phyloP scores from a whole-genome alignment of 2,888 invertebrate genomes.

The Taphrorychus bicolor region DNA sequence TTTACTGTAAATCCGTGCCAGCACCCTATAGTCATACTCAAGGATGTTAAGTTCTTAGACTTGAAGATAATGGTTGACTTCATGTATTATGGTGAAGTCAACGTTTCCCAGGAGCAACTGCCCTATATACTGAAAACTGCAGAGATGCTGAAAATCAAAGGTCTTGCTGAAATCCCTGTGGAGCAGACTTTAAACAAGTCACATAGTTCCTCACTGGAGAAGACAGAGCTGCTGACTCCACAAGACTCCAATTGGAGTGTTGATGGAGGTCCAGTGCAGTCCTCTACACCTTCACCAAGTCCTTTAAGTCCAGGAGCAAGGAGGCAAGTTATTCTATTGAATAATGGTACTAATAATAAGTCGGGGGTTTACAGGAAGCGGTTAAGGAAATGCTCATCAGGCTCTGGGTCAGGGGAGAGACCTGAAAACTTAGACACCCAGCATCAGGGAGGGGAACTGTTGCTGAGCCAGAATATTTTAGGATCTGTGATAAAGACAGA shows the following conservation, averaged over 20 bases:
- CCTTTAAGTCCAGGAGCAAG: conserved; percentile 62
- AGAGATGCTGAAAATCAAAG: conserved; percentile 87
- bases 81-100: conserved; percentile 93
- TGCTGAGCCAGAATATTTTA: conserved; percentile 59
- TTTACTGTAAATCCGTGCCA: conserved; percentile 87
- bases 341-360: background rate
- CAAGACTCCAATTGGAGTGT: conserved; percentile 66
- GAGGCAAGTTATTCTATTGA: conserved; percentile 50
- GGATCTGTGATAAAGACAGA: conserved; percentile 59
- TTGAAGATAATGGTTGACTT: conserved; percentile 89
- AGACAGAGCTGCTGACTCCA: conserved; percentile 64
- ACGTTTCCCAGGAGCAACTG: conserved; percentile 87
- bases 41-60: conserved; percentile 86
- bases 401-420: conserved; percentile 64
- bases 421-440: conserved; percentile 43
- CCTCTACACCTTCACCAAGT: conserved; percentile 71
- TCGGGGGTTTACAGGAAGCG: conserved; percentile 61
- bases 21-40: conserved; percentile 89
- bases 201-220: conserved; percentile 65
- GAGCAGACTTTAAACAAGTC: conserved; percentile 76
- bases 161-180: conserved; percentile 86
- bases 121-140: conserved; percentile 83
- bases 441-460: conserved; percentile 58
- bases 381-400: conserved; percentile 71
- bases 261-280: conserved; percentile 64